These are phyloP conservation scores for Antidorcas marsupialis DNA, from an alignment of 2,113 vertebrate genomes.

Conservation along the genomic window DNA sequence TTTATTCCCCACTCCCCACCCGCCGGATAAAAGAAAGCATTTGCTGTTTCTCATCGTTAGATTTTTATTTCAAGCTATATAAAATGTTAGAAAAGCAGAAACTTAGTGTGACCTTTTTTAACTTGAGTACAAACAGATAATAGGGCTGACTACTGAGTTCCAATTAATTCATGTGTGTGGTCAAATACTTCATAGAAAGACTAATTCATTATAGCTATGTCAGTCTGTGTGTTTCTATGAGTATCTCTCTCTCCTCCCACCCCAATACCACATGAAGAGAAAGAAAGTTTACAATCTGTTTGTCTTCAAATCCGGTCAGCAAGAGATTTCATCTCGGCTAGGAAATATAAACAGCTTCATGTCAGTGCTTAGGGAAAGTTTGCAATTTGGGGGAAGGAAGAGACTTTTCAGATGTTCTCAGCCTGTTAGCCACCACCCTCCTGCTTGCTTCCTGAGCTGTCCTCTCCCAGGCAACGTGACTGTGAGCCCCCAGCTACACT, in stretches of 20 bases:
- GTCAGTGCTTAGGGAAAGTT: neutral
- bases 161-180: conserved; percentile 43
- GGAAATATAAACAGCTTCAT: conserved; percentile 7
- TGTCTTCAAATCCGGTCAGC: neutral
- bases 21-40: conserved; percentile 5
- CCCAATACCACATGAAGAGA: neutral
- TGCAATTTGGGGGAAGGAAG: neutral
- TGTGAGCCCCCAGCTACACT: neutral
- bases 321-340: neutral
- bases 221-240: neutral
- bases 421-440: neutral
- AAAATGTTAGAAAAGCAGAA: conserved; percentile 28
- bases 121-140: conserved; percentile 26
- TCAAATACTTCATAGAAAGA: conserved; percentile 25
- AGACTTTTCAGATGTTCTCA: neutral
- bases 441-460: neutral
- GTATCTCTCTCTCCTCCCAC: neutral
- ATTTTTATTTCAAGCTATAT: conserved; percentile 46
- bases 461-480: neutral
- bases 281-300: conserved; percentile 19
- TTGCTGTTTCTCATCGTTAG: conserved; percentile 11
- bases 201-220: neutral
- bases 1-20: neutral
- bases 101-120: neutral
- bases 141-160: neutral